Conservation (phyloP, 2,113 vertebrate species). For the Tichodroma muraria region DNA sequence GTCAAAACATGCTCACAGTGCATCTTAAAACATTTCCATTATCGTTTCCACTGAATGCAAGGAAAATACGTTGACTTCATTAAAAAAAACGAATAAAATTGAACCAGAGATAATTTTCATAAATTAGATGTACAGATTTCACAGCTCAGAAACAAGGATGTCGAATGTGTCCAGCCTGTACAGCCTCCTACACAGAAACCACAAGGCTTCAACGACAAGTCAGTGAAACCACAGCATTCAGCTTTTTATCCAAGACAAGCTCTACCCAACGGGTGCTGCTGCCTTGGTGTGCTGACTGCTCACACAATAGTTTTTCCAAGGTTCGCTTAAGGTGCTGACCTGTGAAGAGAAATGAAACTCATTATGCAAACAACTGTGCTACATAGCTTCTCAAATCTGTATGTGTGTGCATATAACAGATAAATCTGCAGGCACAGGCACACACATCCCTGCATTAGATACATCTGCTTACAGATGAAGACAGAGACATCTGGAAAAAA, state of each 20-base stretch:
- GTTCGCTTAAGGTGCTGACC: slow-evolving; percentile 48
- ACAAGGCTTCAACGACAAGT: slow-evolving; percentile 43
- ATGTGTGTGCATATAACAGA: not conserved
- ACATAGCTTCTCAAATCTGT: not conserved
- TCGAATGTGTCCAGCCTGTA: slow-evolving; percentile 24
- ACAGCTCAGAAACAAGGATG: slow-evolving; percentile 65
- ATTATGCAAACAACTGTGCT: slow-evolving; percentile 44
- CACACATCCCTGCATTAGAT: not conserved
- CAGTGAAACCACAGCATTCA: slow-evolving; percentile 44
- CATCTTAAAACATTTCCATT: slow-evolving; percentile 68
- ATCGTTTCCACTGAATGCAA: slow-evolving; percentile 53
- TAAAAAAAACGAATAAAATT: slow-evolving; percentile 50
- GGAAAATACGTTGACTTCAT: slow-evolving; percentile 60
- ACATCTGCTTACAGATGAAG: not conserved
- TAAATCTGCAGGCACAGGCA: not conserved
- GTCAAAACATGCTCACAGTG: slow-evolving; percentile 15
- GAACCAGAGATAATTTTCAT: slow-evolving; percentile 54
- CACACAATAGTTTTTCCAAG: slow-evolving; percentile 52
- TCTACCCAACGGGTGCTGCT: not conserved
- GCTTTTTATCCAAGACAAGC: slow-evolving; percentile 39
- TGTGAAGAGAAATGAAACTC: slow-evolving; percentile 46
- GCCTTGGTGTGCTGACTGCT: not conserved
- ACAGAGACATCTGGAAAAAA: not conserved
- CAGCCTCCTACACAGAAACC: slow-evolving; percentile 67
- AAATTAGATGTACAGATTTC: slow-evolving; percentile 66